Evolutionary conservation across 2,113 vertebrate species (phyloP).

Genomic region (Cebus imitator): DNA sequence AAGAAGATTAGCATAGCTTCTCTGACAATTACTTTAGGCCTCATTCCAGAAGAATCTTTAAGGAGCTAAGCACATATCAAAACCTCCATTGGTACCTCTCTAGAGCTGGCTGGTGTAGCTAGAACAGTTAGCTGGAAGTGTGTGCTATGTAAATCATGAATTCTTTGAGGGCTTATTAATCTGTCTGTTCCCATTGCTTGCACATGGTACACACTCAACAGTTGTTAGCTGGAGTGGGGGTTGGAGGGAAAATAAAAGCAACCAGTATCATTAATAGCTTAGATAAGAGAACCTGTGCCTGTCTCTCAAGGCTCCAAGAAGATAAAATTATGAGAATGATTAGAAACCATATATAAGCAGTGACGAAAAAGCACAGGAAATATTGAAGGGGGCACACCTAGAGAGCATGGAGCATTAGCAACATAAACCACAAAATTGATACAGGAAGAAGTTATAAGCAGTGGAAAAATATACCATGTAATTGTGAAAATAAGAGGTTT

Average conservation of each 20-base stretch:
- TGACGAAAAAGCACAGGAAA: not conserved
- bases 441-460: conserved; percentile 8
- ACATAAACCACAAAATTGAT: not conserved
- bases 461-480: not conserved
- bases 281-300: not conserved
- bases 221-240: not conserved
- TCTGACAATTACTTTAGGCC: not conserved
- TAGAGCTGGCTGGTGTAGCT: not conserved
- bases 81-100: not conserved
- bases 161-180: not conserved
- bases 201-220: not conserved
- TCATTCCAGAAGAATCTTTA: not conserved
- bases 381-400: not conserved
- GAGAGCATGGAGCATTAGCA: not conserved
- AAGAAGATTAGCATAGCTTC: not conserved
- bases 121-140: not conserved
- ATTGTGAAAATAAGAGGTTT: conserved; percentile 52
- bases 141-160: not conserved
- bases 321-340: not conserved
- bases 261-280: not conserved
- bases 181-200: not conserved
- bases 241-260: not conserved
- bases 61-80: not conserved
- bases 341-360: not conserved
- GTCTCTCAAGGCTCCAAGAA: not conserved